phyloP scores from a whole-genome alignment of 2,113 vertebrate genomes.

The Dasyornis broadbenti region DNA sequence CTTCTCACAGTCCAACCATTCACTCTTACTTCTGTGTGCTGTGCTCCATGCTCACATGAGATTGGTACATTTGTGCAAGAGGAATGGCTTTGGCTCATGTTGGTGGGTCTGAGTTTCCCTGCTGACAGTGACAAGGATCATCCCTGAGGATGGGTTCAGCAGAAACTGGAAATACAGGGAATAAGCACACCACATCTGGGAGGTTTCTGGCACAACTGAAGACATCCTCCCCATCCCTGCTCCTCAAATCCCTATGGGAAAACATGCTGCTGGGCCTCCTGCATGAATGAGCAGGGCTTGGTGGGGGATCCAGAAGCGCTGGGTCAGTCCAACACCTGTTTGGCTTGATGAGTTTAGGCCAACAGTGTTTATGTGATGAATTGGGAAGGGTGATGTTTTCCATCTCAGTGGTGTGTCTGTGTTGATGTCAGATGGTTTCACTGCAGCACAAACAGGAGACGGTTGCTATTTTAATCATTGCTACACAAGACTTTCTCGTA shows the following conservation, averaged over 20 bases:
- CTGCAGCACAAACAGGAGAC: neutral
- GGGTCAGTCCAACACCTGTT: neutral
- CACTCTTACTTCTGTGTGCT: neutral
- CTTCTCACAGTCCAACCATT: neutral
- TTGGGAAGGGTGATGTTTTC: neutral
- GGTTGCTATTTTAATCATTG: slow-evolving; percentile 40
- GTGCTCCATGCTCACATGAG: accelerated
- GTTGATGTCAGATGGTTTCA: neutral
- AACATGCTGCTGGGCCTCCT: neutral
- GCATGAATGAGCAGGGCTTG: neutral
- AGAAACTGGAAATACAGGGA: neutral
- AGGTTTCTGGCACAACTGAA: neutral
- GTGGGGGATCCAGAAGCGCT: neutral
- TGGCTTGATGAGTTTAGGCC: neutral
- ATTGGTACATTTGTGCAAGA: neutral
- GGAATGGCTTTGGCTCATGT: neutral
- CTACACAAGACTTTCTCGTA: slow-evolving; percentile 17
- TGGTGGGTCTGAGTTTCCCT: neutral
- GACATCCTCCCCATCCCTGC: neutral
- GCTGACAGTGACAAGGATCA: neutral
- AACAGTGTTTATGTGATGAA: neutral
- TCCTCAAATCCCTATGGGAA: neutral
- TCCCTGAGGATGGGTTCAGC: neutral
- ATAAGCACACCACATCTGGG: neutral
- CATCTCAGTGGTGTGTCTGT: neutral